Percentiles rank a stretch among this genome's conserved stretches.
Conservation (phyloP, 2,888 invertebrate species). For the Drosophila birchii region DNA sequence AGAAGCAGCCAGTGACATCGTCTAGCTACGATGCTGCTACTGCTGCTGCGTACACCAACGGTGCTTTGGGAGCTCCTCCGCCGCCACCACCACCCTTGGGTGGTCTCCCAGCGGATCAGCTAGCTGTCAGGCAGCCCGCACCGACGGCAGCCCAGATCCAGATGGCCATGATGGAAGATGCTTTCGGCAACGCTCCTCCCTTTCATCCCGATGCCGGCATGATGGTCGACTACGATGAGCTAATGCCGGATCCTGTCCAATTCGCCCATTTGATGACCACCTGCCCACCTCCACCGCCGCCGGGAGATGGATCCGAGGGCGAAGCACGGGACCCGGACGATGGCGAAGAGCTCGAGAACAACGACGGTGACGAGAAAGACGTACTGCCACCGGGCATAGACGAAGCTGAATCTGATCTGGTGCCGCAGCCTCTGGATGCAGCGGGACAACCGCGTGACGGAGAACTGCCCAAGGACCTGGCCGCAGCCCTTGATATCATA, state of each 20-base stretch:
- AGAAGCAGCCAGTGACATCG: conserved; percentile 83
- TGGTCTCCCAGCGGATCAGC: conserved; percentile 12
- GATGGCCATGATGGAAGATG: conserved; percentile 83
- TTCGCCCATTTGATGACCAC: conserved; percentile 84
- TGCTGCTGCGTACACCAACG: conserved; percentile 46
- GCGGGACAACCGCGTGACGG: conserved; percentile 85
- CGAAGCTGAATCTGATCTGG: conserved; percentile 83
- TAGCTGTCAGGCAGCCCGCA: conserved; percentile 51
- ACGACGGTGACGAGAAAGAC: conserved; percentile 78
- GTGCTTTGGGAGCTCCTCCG: conserved; percentile 52
- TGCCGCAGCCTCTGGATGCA: conserved; percentile 84
- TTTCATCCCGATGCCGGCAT: conserved; percentile 83
- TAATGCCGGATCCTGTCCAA: conserved; percentile 85
- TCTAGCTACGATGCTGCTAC: conserved; percentile 31
- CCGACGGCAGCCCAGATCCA: conserved; percentile 82
- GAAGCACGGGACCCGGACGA: conserved; percentile 20
- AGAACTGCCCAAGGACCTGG: conserved; percentile 87
- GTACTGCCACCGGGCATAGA: conserved; percentile 84
- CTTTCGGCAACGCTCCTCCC: conserved; percentile 82
- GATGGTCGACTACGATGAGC: conserved; percentile 84
- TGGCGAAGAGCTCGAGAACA: conserved; percentile 23
- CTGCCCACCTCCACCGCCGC: conserved; percentile 84
- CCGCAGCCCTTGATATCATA: conserved; percentile 87
- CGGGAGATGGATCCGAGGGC: conserved; percentile 48
- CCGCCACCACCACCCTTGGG: conserved; percentile 52